Conservation (phyloP, 1,140 invertebrate genomes). For the Drosophila orena region DNA sequence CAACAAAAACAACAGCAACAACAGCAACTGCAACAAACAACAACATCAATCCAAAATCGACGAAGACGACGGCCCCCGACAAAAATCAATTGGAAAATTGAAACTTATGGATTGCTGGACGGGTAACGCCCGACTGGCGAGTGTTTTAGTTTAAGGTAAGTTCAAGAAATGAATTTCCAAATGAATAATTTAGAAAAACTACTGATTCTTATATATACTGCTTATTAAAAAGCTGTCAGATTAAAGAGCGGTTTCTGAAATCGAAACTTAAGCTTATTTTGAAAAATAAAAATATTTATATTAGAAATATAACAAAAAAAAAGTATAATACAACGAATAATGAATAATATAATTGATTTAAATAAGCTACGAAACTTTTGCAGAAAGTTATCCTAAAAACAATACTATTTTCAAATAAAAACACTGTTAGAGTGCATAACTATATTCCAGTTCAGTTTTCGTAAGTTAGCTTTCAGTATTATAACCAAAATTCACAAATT, state of each 20-base stretch:
- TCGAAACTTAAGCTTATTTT: no score
- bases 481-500: neutral
- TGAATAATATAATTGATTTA: neutral
- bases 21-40: constrained; percentile 20
- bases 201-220: neutral
- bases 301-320: no score
- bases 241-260: no score
- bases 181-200: neutral
- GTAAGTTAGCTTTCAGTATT: neutral
- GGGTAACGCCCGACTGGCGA: constrained; percentile 85
- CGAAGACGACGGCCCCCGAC: constrained; percentile 59
- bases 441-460: no score
- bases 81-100: constrained; percentile 83
- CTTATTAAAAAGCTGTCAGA: no score
- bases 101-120: constrained; percentile 85
- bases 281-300: no score
- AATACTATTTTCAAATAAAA: neutral
- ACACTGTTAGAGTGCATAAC: no score
- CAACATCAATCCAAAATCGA: constrained; percentile 22
- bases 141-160: constrained; percentile 85
- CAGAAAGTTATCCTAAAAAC: no score
- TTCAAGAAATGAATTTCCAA: neutral
- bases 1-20: no score
- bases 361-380: neutral
- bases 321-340: no score